Base-by-base conservation (phyloP, 2,888 invertebrate species). In the Bombylius major region DNA sequence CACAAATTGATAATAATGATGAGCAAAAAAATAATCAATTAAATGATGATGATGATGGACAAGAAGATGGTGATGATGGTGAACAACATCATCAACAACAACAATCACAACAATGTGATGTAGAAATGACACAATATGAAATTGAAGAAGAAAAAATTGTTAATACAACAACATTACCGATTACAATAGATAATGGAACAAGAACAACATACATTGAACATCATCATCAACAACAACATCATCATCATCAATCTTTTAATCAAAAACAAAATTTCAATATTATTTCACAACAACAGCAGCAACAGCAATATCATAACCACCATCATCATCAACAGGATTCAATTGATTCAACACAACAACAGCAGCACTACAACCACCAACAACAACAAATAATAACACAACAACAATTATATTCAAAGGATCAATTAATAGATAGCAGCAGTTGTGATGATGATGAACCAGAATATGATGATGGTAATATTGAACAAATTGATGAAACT, bases 11-110 rank as follows among this genome's bases (percentile, higher is more conserved):
- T 55, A 54, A 50, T 11, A 54, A 56, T 44, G 60, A 60, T 5
- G 55, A 57, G 2, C 54, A 52, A 5, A 57, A 56, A 5, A 56
- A 51, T n/a, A 50, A 54, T 14, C 49, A 52, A 51, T 13, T 60
- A 1, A 61, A 59, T 33, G 61, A 60, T 14, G 56, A 53, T 23
- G 62, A 61, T 13, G 4, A 42, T 52, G n/a, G n/a, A n/a, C n/a
- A n/a, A n/a, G n/a, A n/a, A n/a, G n/a, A n/a, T n/a, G n/a, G n/a
- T n/a, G n/a, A 14, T 12, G 14, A 7, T n/a, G 33, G 46, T 56
- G 50, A 58, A 6, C 57, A 60, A 53, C 47, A 59, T 4, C 47
- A 62, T 39, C 57, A 60, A 0, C 61, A 60, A 36, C 58, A 56
- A 42, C 59, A 60, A 7, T 56, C 58, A 14, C 59, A 55, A 47